phyloP scores from a whole-genome alignment of 2,888 invertebrate genomes.

The Megaustenia siamemsis region DNA sequence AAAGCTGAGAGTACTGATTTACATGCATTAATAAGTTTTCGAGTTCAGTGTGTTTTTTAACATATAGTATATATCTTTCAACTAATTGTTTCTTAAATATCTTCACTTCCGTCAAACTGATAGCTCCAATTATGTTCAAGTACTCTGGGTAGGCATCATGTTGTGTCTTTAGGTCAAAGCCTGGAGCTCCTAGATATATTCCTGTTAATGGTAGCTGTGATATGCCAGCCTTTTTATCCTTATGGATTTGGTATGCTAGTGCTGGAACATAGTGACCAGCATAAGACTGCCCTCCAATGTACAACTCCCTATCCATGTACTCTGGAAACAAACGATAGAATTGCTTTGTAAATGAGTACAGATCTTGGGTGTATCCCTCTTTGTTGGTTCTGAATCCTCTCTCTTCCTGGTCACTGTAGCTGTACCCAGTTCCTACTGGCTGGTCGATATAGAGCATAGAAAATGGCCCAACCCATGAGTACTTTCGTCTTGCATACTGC shows the following conservation, averaged over 20 bases:
- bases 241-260: constrained; percentile 80
- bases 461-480: constrained; percentile 25
- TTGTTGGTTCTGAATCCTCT: neutral
- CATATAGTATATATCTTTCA: neutral
- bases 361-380: constrained; percentile 27
- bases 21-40: neutral
- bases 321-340: constrained; percentile 92
- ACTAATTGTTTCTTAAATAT: neutral
- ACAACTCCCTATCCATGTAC: constrained; percentile 87
- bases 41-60: neutral
- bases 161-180: constrained; percentile 69
- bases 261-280: constrained; percentile 88
- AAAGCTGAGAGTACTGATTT: too few relatives aligned
- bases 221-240: constrained; percentile 60
- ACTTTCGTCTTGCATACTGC: neutral
- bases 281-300: constrained; percentile 87
- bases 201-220: constrained; percentile 71
- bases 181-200: constrained; percentile 77
- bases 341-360: constrained; percentile 82
- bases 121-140: neutral
- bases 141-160: neutral
- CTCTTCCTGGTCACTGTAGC: constrained; percentile 87
- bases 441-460: constrained; percentile 82
- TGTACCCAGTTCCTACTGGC: constrained; percentile 90
- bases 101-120: neutral